Evolutionary conservation across 2,888 invertebrate genomes (phyloP).

Genomic region (Bhutanitis thaidina): DNA sequence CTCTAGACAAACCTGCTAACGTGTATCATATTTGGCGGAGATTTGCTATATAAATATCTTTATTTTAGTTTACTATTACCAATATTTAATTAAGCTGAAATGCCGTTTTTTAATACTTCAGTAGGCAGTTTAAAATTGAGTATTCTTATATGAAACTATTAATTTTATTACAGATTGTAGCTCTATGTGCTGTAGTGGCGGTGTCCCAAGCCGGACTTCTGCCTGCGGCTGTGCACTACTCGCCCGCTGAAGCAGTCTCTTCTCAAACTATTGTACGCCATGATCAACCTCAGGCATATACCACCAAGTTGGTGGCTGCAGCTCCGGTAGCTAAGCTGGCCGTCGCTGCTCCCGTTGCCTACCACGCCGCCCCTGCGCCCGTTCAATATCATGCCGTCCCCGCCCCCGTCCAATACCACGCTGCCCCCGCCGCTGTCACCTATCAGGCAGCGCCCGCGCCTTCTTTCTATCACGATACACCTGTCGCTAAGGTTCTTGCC

Average conservation of each 20-base stretch:
- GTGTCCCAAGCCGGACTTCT: constrained; percentile 38
- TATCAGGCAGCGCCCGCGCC: constrained; percentile 48
- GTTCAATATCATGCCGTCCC: constrained; percentile 29
- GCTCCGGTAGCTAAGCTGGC: constrained; percentile 30
- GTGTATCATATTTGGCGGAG: no score
- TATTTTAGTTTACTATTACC: no score
- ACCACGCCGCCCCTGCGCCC: constrained; percentile 42
- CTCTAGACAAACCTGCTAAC: no score
- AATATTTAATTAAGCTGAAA: no score
- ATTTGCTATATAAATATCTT: no score
- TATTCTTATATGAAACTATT: no score
- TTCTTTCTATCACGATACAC: constrained; percentile 28
- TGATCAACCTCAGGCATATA: constrained; percentile 43
- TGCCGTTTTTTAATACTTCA: no score
- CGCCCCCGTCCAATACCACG: constrained; percentile 27
- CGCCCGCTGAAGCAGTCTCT: constrained; percentile 46
- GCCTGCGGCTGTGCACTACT: constrained; percentile 53
- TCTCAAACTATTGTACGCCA: constrained; percentile 53
- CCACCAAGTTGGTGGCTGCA: constrained; percentile 31
- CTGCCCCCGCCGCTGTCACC: constrained; percentile 31
- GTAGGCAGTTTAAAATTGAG: no score
- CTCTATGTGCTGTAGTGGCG: constrained; percentile 38
- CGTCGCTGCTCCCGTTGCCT: constrained; percentile 29
- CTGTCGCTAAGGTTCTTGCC: constrained; percentile 38
- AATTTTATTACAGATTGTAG: constrained; percentile 27